phyloP scores from a whole-genome alignment of 2,797 vertebrate species.

The Cyprinella venusta region DNA sequence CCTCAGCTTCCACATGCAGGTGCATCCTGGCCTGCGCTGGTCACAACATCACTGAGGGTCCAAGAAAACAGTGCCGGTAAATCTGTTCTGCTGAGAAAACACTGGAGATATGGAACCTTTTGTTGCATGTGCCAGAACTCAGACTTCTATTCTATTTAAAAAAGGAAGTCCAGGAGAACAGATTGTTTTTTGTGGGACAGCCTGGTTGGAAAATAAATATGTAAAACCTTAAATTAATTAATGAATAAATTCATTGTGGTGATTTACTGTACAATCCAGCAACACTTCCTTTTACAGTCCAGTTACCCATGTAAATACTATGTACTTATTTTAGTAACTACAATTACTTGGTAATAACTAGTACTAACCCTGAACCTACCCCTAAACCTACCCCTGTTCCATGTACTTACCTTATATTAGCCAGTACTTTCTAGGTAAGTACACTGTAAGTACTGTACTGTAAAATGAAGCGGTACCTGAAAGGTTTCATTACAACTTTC shows the following conservation, averaged over 20 bases:
- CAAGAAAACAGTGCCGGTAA: not conserved
- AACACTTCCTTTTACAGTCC: no score
- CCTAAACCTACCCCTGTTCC: no score
- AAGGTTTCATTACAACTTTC: no score
- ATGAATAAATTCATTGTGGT: not conserved
- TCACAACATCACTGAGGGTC: conserved; percentile 13
- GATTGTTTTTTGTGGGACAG: not conserved
- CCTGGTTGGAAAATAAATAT: not conserved
- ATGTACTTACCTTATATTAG: no score
- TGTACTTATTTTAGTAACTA: no score
- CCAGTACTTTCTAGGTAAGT: no score
- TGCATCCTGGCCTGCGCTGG: conserved; percentile 50
- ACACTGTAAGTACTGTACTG: no score
- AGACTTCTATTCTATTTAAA: not conserved
- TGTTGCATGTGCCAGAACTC: not conserved
- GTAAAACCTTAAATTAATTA: not conserved
- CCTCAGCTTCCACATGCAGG: conserved; percentile 40
- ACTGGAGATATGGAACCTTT: conserved; percentile 1
- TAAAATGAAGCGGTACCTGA: no score
- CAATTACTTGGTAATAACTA: no score
- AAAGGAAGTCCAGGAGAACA: conserved; percentile 27
- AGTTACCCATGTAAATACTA: no score
- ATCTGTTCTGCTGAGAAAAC: conserved; percentile 31
- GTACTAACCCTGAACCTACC: no score
- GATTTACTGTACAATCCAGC: not conserved